Percentiles rank a stretch among this genome's conserved stretches.
These are phyloP conservation scores for Dioctria rufipes DNA, from an alignment of 2,888 invertebrate species.

Conservation along the genomic window DNA sequence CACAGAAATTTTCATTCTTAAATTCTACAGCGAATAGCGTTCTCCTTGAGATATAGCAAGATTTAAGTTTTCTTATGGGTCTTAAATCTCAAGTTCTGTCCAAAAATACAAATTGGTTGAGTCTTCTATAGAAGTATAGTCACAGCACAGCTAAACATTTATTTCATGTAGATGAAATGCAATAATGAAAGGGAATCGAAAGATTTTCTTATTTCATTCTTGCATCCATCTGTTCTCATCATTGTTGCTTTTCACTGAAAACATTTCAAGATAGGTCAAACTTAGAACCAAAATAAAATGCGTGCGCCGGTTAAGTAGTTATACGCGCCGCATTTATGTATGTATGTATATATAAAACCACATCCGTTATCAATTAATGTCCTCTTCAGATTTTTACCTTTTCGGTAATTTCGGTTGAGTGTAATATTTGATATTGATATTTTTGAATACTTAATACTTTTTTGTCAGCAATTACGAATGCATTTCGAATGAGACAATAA, in stretches of 20 bases:
- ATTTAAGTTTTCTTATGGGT: background rate
- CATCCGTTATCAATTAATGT: background rate
- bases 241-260: background rate
- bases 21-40: background rate
- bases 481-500: too few relatives aligned
- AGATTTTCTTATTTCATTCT: constrained; percentile 5
- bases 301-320: background rate
- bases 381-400: too few relatives aligned
- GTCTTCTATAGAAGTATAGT: background rate
- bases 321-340: too few relatives aligned
- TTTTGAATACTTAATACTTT: too few relatives aligned
- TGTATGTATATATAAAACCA: constrained; percentile 4
- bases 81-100: constrained; percentile 8
- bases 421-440: too few relatives aligned
- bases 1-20: constrained; percentile 10
- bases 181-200: background rate
- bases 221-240: background rate
- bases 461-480: too few relatives aligned
- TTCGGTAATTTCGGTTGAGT: too few relatives aligned
- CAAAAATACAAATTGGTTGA: constrained; percentile 16
- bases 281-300: background rate
- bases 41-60: background rate
- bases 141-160: background rate
- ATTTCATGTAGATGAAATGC: background rate
- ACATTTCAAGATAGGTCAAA: background rate